Evolutionary conservation across 1,140 invertebrate species (phyloP).

Genomic region (Orchesella cincta): DNA sequence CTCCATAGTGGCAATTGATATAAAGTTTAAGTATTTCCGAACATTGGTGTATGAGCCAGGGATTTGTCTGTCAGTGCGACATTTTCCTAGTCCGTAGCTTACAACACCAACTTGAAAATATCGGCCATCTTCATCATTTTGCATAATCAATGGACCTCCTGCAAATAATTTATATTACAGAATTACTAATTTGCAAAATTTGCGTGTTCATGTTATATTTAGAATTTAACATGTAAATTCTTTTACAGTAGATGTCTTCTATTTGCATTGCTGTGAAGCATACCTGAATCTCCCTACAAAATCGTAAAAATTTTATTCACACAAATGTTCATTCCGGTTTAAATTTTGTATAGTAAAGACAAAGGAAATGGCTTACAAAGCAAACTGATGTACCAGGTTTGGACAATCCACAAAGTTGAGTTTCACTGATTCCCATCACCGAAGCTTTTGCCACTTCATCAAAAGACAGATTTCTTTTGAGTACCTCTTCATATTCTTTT

Average conservation of each 20-base stretch:
- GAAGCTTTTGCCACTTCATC: conserved; percentile 30
- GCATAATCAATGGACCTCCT: conserved; percentile 54
- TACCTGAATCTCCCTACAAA: conserved; percentile 15
- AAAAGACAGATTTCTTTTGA: conserved; percentile 32
- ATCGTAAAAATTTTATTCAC: neutral
- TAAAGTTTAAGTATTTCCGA: conserved; percentile 55
- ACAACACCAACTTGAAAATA: conserved; percentile 54
- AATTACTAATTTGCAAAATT: no score
- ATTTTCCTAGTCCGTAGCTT: conserved; percentile 56
- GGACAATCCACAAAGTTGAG: conserved; percentile 46
- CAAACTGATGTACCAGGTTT: conserved; percentile 44
- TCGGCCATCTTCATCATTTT: conserved; percentile 51
- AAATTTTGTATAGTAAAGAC: no score
- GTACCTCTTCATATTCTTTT: conserved; percentile 20
- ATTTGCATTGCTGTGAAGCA: no score
- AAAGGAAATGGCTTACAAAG: conserved; percentile 46
- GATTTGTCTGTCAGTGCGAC: conserved; percentile 53
- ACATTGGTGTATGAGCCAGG: conserved; percentile 57
- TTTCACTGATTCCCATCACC: conserved; percentile 31
- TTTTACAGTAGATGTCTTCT: no score
- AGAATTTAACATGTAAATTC: no score
- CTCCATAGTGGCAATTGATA: conserved; percentile 46
- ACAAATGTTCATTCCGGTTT: neutral
- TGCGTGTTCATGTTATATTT: neutral
- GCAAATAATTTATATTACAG: no score